Conservation (phyloP, 2,113 vertebrate species). For the Phalacrocorax aristotelis region DNA sequence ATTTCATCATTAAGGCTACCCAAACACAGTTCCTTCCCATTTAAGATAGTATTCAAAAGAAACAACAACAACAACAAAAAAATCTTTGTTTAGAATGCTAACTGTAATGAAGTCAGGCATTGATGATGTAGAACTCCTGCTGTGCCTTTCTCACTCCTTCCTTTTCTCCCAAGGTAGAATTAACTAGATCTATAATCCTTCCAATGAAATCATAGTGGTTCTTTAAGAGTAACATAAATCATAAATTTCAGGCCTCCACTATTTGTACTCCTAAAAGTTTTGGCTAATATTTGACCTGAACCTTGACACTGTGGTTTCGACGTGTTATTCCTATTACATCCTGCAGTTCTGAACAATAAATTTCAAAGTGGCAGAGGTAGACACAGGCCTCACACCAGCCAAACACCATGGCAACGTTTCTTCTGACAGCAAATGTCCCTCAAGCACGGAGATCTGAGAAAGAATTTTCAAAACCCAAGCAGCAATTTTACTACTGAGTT, state of each 20-base stretch:
- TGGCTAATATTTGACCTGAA: background rate
- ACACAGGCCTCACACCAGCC: background rate
- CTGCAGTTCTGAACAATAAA: background rate
- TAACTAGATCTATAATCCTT: background rate
- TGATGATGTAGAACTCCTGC: background rate
- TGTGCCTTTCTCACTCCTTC: background rate
- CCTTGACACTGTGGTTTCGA: background rate
- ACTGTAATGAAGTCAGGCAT: background rate
- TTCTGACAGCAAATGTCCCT: background rate
- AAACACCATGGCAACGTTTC: background rate
- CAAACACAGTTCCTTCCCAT: background rate
- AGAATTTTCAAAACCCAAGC: background rate
- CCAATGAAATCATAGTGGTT: background rate
- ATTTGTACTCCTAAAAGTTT: background rate
- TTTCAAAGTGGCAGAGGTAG: background rate
- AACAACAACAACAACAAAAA: background rate
- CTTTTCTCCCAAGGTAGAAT: background rate
- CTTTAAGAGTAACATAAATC: background rate
- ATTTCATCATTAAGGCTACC: background rate
- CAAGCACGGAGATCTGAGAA: background rate
- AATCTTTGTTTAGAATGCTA: background rate
- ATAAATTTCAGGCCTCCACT: background rate
- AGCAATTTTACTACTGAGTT: background rate
- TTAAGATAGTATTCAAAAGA: background rate
- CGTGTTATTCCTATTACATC: background rate